Evolutionary conservation across 2,888 invertebrate genomes (phyloP).

Genomic region (Elegia similella): DNA sequence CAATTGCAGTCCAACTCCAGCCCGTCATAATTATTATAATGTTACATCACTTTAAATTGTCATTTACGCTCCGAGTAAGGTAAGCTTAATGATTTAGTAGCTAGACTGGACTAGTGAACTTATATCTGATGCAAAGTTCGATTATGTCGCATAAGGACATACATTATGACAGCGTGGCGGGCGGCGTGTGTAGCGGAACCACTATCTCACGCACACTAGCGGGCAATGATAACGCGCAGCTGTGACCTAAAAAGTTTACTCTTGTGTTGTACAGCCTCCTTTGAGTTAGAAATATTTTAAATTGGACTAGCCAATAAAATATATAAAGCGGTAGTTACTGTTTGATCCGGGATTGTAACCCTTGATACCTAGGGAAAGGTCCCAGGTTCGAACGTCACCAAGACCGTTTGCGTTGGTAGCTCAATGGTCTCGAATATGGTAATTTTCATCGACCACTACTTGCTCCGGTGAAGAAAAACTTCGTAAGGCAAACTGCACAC

Average conservation of each 20-base stretch:
- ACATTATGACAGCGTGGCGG: constrained; percentile 55
- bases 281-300: background rate
- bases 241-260: constrained; percentile 69
- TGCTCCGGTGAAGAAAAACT: no score
- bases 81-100: background rate
- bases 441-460: no score
- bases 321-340: no score
- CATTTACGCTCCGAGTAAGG: background rate
- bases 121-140: constrained; percentile 15
- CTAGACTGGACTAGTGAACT: background rate
- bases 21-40: no score
- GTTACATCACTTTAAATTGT: background rate
- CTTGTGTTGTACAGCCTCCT: constrained; percentile 36
- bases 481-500: no score
- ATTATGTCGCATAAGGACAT: constrained; percentile 39
- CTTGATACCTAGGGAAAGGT: no score
- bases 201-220: constrained; percentile 48
- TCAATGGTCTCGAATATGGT: no score
- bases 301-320: background rate
- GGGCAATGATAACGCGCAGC: constrained; percentile 62
- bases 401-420: no score
- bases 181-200: constrained; percentile 42
- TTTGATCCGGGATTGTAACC: no score
- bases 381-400: no score
- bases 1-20: no score